Evolutionary conservation across 2,888 invertebrate species (phyloP).

Genomic region (Heteromurus nitidus): DNA sequence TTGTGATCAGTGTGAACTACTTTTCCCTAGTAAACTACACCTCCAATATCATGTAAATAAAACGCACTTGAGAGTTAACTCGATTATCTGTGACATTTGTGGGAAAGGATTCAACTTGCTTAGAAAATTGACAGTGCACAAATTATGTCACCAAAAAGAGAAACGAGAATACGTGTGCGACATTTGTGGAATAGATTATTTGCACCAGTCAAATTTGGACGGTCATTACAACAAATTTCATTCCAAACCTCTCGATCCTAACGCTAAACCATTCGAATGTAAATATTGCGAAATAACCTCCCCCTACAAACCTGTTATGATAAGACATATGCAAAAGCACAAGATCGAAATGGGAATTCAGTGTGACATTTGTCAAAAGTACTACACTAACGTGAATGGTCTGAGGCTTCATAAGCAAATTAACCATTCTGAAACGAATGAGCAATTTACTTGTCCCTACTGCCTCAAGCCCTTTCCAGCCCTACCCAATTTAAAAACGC

Average conservation of each 20-base stretch:
- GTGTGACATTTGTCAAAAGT: constrained; percentile 5
- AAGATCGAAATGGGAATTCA: not conserved
- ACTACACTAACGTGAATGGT: not conserved
- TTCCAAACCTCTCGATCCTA: too few species aligned
- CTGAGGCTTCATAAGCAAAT: not conserved
- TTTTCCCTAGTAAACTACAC: not conserved
- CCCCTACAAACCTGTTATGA: not conserved
- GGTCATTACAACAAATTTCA: too few species aligned
- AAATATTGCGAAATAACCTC: constrained; percentile 6
- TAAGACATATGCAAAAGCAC: not conserved
- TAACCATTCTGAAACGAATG: not conserved
- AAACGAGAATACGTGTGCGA: too few species aligned
- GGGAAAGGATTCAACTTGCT: too few species aligned
- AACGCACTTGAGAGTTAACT: not conserved
- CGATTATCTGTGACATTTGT: too few species aligned
- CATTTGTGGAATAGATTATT: too few species aligned
- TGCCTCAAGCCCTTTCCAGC: not conserved
- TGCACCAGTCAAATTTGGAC: too few species aligned
- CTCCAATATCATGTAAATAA: not conserved
- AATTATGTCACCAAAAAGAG: too few species aligned
- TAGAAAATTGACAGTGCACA: too few species aligned
- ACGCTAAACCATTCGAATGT: not conserved
- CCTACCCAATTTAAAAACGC: constrained; percentile 10
- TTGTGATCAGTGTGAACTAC: not conserved
- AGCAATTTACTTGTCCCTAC: not conserved